phyloP scores from a whole-genome alignment of 37 sponge, comb jelly and placozoan species.

The Theonella swinhoei region DNA sequence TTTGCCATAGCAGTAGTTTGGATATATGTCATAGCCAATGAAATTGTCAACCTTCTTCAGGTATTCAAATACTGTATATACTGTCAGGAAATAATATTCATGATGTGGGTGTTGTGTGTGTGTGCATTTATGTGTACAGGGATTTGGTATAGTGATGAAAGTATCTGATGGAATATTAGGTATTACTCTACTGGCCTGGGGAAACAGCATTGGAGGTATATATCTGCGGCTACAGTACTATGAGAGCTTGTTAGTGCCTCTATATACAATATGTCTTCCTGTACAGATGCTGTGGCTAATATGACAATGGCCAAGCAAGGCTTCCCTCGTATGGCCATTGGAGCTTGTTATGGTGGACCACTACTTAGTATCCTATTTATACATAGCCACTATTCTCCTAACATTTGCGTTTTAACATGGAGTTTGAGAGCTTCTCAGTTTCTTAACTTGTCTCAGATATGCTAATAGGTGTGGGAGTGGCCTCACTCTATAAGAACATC shows the following conservation, averaged over 20 bases:
- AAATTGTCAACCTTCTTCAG: slow-evolving; percentile 92
- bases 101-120: neutral
- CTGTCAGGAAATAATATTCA: neutral
- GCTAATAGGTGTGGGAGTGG: slow-evolving; percentile 86
- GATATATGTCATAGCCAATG: slow-evolving; percentile 96
- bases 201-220: slow-evolving; percentile 96
- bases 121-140: slow-evolving; percentile 38
- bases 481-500: slow-evolving; percentile 58
- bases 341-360: slow-evolving; percentile 98
- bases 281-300: slow-evolving; percentile 94
- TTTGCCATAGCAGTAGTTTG: slow-evolving; percentile 89
- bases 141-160: slow-evolving; percentile 84
- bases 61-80: slow-evolving; percentile 27
- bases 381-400: neutral
- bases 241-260: neutral
- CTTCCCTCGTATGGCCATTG: slow-evolving; percentile 95
- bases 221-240: slow-evolving; percentile 2
- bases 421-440: neutral
- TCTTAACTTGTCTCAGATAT: slow-evolving; percentile 62
- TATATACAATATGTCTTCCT: too few species aligned
- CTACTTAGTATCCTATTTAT: slow-evolving; percentile 86
- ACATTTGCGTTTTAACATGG: neutral
- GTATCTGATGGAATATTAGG: slow-evolving; percentile 92
- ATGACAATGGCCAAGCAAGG: slow-evolving; percentile 95
- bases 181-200: slow-evolving; percentile 98